Base-by-base conservation (phyloP, 2,113 vertebrate genomes). In the Synodontis membranacea region DNA sequence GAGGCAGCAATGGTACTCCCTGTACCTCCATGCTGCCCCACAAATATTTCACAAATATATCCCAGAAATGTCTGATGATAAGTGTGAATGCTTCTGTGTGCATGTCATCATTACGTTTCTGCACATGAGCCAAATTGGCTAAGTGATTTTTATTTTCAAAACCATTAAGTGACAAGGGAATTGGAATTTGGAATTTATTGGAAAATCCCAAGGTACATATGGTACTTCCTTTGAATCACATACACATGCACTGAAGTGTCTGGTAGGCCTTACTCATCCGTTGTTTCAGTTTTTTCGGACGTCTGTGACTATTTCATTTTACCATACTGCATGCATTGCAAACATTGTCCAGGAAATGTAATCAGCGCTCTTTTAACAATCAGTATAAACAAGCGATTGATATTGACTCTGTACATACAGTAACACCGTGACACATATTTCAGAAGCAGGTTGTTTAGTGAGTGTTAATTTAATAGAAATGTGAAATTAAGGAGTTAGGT, bases 261-360 rank as follows among this genome's bases (percentile, higher is more conserved):
- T 62, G 25, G 23, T 39, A 15, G 64, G 48, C 62, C 44, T 34
- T 66, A n/a, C 62, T 34, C 34, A 34, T 15, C n/a, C 62, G n/a
- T 34, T 14, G 0, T 7, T 72, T 39, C 37, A 72, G 68, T 39
- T 9, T 72, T 72, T 72, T 39, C 19, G 37, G 21, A 25, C 3
- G 21, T 19, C 37, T 23, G 68, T 42, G 8, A 72, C 12, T 62
- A 54, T 19, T 28, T 39, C 66, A 70, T 70, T 74, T 84, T 21
- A 58, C 42, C 60, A 58, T 48, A 17, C 50, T 46, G 72, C 39
- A 34, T 25, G n/a, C 54, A 76, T 19, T 37, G 54, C 39, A 76
- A 70, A 70, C 9, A 50, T 31, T 21, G 15, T 86, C 21, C 34
- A 86, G 74, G 46, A 66, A 80, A 68, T 54, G 84, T 66, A 60